Base-by-base conservation (phyloP, 2,113 vertebrate genomes). In the Irena cyanogastra region DNA sequence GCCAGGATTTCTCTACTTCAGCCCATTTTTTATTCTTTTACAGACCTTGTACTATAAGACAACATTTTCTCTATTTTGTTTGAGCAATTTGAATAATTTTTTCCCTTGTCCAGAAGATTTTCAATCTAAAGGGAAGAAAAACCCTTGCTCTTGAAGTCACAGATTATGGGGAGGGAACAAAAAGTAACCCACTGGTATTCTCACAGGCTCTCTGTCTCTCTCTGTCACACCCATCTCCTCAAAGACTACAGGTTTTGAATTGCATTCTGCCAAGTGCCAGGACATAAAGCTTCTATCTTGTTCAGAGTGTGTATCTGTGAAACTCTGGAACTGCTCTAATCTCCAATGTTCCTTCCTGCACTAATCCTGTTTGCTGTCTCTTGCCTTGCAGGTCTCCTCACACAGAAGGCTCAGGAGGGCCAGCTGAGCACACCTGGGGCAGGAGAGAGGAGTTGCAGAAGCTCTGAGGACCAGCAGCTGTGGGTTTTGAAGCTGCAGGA, bases 361-460 rank as follows among this genome's bases (percentile, higher is more conserved):
- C 49, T 63, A 35, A 66, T 44, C 11, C 52, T 79, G 37, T 39
- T 78, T 69, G 13, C 54, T 49, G 28, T 19, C 8, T 52, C 65
- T 52, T 42, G 37, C 22, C 54, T 28, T 24, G 28, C 24, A 59
- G 31, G 35, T 28, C 23, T 56, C 30, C 71, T 42, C 59, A 24
- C 39, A 33, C 49, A 37, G 17, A 16, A 82, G 42, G 39, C 42
- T 83, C 60, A 59, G 65, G n/a, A 82, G 60, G 4, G 3, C 27
- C 0, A 1, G 4, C 52, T 27, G 42, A 60, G 30, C 4, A 2
- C 30, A 13, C 10, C 44, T 59, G 60, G 28, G 16, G 18, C 22
- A 61, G 53, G 16, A 82, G 3, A 45, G 42, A 0, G 12, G 14
- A 5, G 10, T 20, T 27, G 13, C 6, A 0, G 1, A 20, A 63